Evolutionary conservation across 2,888 invertebrate genomes (phyloP).

Genomic region (Drosophila pseudotakahashii): DNA sequence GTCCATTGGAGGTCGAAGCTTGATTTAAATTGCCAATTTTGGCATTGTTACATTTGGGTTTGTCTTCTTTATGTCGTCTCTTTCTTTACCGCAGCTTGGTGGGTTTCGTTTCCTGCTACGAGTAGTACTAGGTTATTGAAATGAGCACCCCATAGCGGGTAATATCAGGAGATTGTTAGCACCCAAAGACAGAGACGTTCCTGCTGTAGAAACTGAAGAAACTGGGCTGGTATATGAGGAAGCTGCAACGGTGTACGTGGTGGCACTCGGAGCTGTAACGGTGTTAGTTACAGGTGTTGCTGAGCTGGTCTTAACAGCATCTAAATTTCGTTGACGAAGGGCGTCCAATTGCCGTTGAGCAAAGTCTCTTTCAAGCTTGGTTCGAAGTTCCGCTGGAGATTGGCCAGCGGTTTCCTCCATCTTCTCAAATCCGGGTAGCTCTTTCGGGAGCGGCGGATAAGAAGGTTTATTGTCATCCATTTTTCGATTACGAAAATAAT

Average conservation of each 20-base stretch:
- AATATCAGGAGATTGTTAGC: neutral
- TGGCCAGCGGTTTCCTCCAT: neutral
- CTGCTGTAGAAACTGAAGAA: conserved; percentile 4
- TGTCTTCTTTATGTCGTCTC: too few species aligned
- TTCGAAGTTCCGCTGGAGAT: conserved; percentile 1
- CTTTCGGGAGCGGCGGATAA: neutral
- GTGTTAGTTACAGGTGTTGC: too few species aligned
- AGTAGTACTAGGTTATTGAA: conserved; percentile 3
- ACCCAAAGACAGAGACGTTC: neutral
- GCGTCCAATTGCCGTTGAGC: too few species aligned
- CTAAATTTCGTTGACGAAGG: too few species aligned
- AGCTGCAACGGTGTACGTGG: conserved; percentile 5
- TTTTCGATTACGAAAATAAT: too few species aligned
- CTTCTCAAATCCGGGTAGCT: neutral
- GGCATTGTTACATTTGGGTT: conserved; percentile 1
- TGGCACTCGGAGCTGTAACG: too few species aligned
- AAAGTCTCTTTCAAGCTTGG: neutral
- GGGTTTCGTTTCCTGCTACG: conserved; percentile 4
- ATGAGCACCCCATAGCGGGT: neutral
- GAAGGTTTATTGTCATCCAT: too few species aligned
- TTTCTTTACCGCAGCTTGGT: neutral
- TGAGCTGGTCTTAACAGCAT: conserved; percentile 5
- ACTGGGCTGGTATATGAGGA: neutral
- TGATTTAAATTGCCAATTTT: neutral
- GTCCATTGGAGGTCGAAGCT: conserved; percentile 9